Conservation (phyloP, 2,797 vertebrate species). For the Emys orbicularis region DNA sequence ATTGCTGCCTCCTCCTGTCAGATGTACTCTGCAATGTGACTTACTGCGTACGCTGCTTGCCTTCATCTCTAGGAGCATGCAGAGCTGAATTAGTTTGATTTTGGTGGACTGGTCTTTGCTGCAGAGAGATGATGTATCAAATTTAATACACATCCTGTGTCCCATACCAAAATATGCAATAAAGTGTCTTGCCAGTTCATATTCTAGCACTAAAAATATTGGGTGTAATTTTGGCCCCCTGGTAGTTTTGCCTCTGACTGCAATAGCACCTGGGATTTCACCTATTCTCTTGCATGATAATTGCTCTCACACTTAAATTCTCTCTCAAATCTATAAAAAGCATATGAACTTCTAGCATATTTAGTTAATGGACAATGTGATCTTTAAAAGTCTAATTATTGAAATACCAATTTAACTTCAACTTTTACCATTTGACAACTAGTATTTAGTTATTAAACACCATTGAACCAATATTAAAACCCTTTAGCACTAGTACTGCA, state of each 20-base stretch:
- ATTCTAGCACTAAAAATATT: not conserved
- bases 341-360: not conserved
- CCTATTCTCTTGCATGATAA: not conserved
- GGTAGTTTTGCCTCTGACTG: not conserved
- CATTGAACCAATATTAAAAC: not conserved
- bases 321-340: constrained; percentile 7
- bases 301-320: not conserved
- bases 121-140: constrained; percentile 24
- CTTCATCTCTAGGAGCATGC: constrained; percentile 24
- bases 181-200: not conserved
- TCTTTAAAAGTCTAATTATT: not conserved
- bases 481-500: not conserved
- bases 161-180: constrained; percentile 22
- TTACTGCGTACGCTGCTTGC: constrained; percentile 5
- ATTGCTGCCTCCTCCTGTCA: not conserved
- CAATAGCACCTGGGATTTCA: not conserved
- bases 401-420: constrained; percentile 1
- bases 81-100: constrained; percentile 25
- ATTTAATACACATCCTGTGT: constrained; percentile 4
- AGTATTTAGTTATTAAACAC: not conserved
- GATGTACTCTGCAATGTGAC: not conserved
- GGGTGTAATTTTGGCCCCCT: not conserved
- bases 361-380: not conserved
- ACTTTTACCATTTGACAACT: not conserved
- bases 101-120: constrained; percentile 33